Conservation (phyloP, 2,113 vertebrate genomes). For the Cardinalis cardinalis region DNA sequence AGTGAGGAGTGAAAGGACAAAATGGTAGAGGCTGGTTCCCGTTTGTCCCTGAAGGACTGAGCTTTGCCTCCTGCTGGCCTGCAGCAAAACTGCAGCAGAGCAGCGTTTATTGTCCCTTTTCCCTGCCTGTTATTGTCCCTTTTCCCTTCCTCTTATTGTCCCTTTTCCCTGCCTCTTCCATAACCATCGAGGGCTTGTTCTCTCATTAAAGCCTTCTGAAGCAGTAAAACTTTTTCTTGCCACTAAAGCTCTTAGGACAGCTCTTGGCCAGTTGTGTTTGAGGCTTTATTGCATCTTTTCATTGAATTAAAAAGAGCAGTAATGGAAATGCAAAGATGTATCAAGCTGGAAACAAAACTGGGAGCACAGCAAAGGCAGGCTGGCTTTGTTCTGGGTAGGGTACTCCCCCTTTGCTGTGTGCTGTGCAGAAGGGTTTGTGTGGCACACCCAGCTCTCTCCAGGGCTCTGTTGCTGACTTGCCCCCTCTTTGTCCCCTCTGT, state of each 20-base stretch:
- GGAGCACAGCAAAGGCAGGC: background rate
- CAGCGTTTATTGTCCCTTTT: background rate
- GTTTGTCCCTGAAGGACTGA: background rate
- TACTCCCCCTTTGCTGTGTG: background rate
- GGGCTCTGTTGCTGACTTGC: background rate
- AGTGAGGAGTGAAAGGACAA: background rate
- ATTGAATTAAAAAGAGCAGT: background rate
- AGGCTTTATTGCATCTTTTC: background rate
- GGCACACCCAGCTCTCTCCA: background rate
- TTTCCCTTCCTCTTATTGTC: background rate
- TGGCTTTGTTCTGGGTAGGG: background rate
- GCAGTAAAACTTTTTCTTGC: background rate
- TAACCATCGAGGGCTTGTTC: background rate
- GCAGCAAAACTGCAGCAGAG: background rate
- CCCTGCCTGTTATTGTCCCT: background rate
- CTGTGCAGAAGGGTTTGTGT: background rate
- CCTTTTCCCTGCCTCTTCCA: background rate
- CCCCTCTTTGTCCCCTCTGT: background rate
- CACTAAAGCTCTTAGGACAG: background rate
- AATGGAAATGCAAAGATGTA: background rate
- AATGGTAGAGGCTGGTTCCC: background rate
- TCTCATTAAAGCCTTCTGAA: background rate
- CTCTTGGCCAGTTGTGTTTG: background rate
- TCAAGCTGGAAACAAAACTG: background rate
- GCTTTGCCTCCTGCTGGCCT: conserved; percentile 55